Base-by-base conservation (phyloP, 2,113 vertebrate genomes). In the Cottus gobio region DNA sequence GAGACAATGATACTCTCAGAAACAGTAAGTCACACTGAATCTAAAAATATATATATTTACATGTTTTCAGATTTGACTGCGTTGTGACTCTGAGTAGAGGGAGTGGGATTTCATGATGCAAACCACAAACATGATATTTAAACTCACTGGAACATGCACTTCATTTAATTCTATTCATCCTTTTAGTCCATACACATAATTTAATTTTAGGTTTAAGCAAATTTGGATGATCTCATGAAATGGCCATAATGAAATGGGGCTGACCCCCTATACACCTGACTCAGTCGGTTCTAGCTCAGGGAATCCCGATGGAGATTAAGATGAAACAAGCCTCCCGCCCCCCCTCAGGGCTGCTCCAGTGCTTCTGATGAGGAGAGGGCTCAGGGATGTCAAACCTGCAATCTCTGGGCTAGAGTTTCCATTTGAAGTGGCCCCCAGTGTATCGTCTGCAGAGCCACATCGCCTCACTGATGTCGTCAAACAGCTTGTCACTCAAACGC, bases 371-470 rank as follows among this genome's bases (percentile, higher is more conserved):
- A 89, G 61, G 79, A 80, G 67, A 77, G 26, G 74, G 75, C 83
- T 91, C 70, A 66, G 39, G 71, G 82, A 67, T 85, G 81, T 92
- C 83, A 86, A 85, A 90, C 70, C 77, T 84, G 78, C 87, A 86
- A 80, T 90, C 87, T 88, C 69, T 56, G 65, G 76, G 76, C 54
- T 91, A 68, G 54, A 88, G 87, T 91, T 88, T 57, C 82, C 57
- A 71, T 91, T 90, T 91, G 83, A 92, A 91, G 86, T 80, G 83
- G 57, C 81, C 86, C 78, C 77, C 37, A 26, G 85, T 67, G 89
- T 83, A 66, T 80, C 66, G 71, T 48, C 75, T 80, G 64, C 31
- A 24, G 72, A 75, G 22, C 79, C 24, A 30, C 62, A 78, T 62
- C 44, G 24, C 57, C 50, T 58, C 57, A 22, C 74, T 70, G 75